Base-by-base conservation (phyloP, 2,797 vertebrate genomes). In the Crenichthys baileyi region DNA sequence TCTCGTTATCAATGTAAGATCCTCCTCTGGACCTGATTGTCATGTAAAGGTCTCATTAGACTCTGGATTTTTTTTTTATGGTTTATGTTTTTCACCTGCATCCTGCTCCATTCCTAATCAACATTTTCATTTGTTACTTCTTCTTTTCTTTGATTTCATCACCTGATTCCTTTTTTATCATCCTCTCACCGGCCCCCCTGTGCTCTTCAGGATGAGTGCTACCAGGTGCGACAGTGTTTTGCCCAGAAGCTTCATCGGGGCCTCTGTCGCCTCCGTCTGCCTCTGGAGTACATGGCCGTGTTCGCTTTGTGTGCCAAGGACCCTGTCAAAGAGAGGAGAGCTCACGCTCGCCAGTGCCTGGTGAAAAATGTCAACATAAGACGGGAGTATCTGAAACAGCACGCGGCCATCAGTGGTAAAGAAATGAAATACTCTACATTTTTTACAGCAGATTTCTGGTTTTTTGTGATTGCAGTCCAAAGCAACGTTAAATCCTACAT, bases 161-260 rank as follows among this genome's bases (percentile, higher is more conserved):
- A 15, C 53, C 44, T 20, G 29, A 39, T n/a, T 0, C 31, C 29
- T 63, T 29, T 22, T 46, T 50, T 36, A 3, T 31, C 58, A 6
- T 76, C 79, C 26, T 24, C 26, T 51, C 67, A n/a, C 67, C 12
- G 5, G n/a, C 7, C 41, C 24, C 41, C 60, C 68, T 48, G 15
- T 53, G 3, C 11, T 31, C 31, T 75, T 11, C 78, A 98, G 98
- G 98, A 99, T 78, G 98, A 99, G 91, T 99, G 98, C 93, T 98
- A 99, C 92, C 98, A 99, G 93, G 98, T 99, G 91, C 96, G 98
- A 26, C 98, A 99, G 93, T 96, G 97, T 85, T 99, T 98, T 88
- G 96, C 98, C 73, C 98, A 99, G 95, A 99, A 99, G 94, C 97
- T 99, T 80, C 97, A 99, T 86, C 97, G 97, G 86, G 98, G 97